Base-by-base conservation (phyloP, 2,888 invertebrate species). In the Clistopyga incitator region DNA sequence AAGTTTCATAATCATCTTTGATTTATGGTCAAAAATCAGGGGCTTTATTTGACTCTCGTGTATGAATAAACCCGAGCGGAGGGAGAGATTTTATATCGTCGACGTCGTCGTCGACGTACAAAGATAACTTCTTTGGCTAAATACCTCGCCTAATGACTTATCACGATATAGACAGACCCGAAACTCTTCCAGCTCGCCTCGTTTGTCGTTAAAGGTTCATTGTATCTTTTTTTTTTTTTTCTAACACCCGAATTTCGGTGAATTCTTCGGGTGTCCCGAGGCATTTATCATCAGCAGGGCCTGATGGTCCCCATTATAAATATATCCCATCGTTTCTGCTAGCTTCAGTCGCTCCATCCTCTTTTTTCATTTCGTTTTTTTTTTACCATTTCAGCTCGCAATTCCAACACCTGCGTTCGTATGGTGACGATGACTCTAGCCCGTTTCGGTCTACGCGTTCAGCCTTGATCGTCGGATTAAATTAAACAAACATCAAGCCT, bases 11-110 rank as follows among this genome's bases (percentile, higher is more conserved):
- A 91, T 89, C 89, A 86, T 86, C 85, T 74, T 85, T 88, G 90
- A 90, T 91, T 91, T 90, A 90, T 87, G 89, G 85, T 88, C 64
- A 87, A 87, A 88, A 88, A 90, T 90, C 88, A 86, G 88, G 84
- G 88, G 86, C 88, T 90, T 89, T 88, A 89, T 89, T 85, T 85
- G 82, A 81, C 78, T 85, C 77, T 87, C 20, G 29, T 78, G 54
- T n/a, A n/a, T 42, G 70, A 52, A 67, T 75, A 84, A 82, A 84
- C 77, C 72, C 68, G 72, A 50, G 61, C 68, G 61, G 45, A 54
- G 47, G 70, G 47, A 64, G 59, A 78, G 38, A 67, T 78, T 72
- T 68, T 72, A 65, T 74, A 72, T 76, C 65, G 81, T 59, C 56
- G 56, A 45, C 72, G 59, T 64, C 67, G 38, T 70, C 70, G 71